Evolutionary conservation across 1,140 invertebrate genomes (phyloP), one percentile per base, ranked within the genome.

Genomic region (Meloidogyne chitwoodi): DNA sequence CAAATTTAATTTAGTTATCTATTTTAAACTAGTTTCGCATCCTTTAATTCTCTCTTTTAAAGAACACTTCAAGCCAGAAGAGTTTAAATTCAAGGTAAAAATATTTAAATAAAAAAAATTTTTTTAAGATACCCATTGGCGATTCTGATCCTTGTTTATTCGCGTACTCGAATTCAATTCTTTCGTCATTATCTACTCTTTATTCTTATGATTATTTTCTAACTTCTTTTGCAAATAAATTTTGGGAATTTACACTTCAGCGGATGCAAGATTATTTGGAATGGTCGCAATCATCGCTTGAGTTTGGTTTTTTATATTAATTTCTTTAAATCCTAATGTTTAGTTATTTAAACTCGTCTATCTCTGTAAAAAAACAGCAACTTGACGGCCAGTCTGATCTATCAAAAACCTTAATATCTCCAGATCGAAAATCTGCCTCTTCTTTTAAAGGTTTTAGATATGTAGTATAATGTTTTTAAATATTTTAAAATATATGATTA

Each of bases 231-330:
- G 63, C 77, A 5, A 61, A 83, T 34, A 79, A 76, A 44, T 70
- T 80, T 65, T 81, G 80, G 80, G 81, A 81, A 8, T 81, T 83
- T 29, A 74, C 76, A 19, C 62, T 81, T 34, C 63, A 81, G 22
- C 31, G 73, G 19, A 65, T 81, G 67, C 41, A 79, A 10, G 22
- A 66, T 19, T 81, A 81, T 75, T 31, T 62, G 0, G 76, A 84
- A 48, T 81, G 80, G 80, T 29, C 61, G 10, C 27, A 64, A 41
- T 71, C 24, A 27, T 12, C 80, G 26, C 74, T 38, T 29, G 62
- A 64, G 77, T 78, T 26, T 16, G 78, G 16, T 80, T 71, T 34
- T 70, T 38, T 77, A 14, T 77, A 76, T 75, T 3, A 34, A 48
- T n/a, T 29, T 16, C 31, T 29, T 74, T 24, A 24, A 16, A 10